A percentile compares a stretch with the other conserved stretches of the same genome.
phyloP scores from a whole-genome alignment of 2,888 invertebrate species.

The Caenorhabditis sulstoni region DNA sequence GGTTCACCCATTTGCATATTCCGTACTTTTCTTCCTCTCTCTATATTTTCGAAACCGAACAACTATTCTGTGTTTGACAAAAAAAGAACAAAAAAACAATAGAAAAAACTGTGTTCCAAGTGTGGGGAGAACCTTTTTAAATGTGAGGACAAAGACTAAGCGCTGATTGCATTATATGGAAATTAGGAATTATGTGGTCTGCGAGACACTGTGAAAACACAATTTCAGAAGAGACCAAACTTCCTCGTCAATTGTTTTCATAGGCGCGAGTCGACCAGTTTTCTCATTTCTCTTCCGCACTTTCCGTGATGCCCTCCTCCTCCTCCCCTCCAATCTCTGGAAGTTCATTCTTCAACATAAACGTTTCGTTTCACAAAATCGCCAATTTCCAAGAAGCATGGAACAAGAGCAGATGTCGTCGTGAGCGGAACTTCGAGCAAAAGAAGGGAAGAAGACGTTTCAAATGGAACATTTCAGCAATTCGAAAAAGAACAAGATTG shows the following conservation, averaged over 20 bases:
- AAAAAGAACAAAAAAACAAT: not conserved
- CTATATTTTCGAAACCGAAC: slow-evolving; percentile 2
- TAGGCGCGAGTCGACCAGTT: slow-evolving; percentile 4
- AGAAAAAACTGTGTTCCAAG: not conserved
- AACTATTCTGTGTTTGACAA: no score
- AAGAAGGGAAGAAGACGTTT: not conserved
- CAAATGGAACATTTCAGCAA: slow-evolving; percentile 4
- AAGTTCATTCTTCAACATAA: no score
- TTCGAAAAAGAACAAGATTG: slow-evolving; percentile 25
- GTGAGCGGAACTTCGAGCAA: slow-evolving; percentile 9
- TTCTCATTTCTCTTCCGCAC: not conserved
- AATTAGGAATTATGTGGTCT: slow-evolving; percentile 17
- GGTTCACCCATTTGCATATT: slow-evolving; percentile 19
- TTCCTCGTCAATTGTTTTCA: not conserved
- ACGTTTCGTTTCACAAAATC: not conserved
- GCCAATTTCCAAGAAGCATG: slow-evolving; percentile 18
- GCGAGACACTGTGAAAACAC: not conserved
- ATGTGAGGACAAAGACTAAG: not conserved
- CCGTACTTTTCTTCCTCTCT: slow-evolving; percentile 1
- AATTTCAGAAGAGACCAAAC: not conserved
- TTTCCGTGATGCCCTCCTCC: not conserved
- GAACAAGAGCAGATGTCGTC: slow-evolving; percentile 43
- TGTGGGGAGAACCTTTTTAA: not conserved
- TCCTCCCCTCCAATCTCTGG: not conserved
- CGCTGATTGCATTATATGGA: slow-evolving; percentile 40